phyloP scores from a whole-genome alignment of 1,140 invertebrate species.

The Olivierus martensii region DNA sequence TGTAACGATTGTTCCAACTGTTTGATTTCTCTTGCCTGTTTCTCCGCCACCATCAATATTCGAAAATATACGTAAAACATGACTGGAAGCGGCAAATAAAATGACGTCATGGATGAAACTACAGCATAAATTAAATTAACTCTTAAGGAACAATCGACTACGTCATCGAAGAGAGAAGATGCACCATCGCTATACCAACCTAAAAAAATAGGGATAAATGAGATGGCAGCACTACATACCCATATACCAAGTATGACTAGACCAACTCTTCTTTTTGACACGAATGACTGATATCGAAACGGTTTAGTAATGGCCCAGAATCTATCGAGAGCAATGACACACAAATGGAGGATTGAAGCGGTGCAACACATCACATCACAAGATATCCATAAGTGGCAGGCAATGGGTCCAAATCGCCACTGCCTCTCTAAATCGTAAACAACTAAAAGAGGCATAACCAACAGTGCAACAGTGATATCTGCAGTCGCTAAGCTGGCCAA shows the following conservation, averaged over 20 bases:
- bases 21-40: conserved; percentile 25
- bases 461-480: conserved; percentile 56
- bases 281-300: conserved; percentile 71
- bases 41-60: conserved; percentile 46
- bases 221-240: conserved; percentile 75
- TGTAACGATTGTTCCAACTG: conserved; percentile 21
- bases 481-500: conserved; percentile 76
- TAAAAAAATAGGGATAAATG: conserved; percentile 70
- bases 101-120: conserved; percentile 61
- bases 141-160: conserved; percentile 28
- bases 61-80: conserved; percentile 84
- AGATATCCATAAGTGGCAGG: conserved; percentile 51
- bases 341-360: conserved; percentile 80
- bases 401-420: conserved; percentile 68
- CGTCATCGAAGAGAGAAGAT: conserved; percentile 35
- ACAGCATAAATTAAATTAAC: conserved; percentile 64
- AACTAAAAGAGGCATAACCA: conserved; percentile 58
- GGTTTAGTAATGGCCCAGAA: conserved; percentile 77
- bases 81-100: conserved; percentile 74
- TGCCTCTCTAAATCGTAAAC: conserved; percentile 58
- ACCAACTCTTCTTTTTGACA: conserved; percentile 68
- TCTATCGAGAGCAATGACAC: conserved; percentile 74
- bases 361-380: conserved; percentile 42
- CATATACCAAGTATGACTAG: conserved; percentile 75
- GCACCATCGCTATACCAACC: conserved; percentile 53